Evolutionary conservation across 2,113 vertebrate species (phyloP), one percentile per base, ranked within the genome.

Genomic region (Phyllostomus hastatus): DNA sequence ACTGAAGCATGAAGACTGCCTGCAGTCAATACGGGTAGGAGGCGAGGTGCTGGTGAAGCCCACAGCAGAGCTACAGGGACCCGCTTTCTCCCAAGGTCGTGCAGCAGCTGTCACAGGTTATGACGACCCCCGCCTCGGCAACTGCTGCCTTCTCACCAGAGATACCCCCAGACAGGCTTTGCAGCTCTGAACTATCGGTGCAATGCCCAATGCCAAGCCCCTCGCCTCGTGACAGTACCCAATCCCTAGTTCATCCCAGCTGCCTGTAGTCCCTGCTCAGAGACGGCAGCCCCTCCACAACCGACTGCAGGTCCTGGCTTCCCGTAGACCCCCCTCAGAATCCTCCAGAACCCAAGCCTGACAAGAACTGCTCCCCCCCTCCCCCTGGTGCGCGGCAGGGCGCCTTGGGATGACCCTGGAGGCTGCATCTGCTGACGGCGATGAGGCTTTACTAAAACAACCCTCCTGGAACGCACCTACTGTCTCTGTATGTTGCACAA

Each of bases 331-430:
- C 33, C 38, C 24, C 41, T 73, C 52, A 22, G 33, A 83, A 17
- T 9, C 64, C 9, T 38, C 35, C 5, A n/a, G 79, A 19, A 66
- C 69, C 33, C 35, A 54, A 35, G 38, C 15, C 20, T 3, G 46
- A 66, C 54, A 35, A 2, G 64, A 48, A 26, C 24, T 0, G 20
- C 35, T 41, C 41, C 46, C 19, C 15, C 19, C 54, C 19, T 78
- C 69, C 22, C 1, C 14, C 4, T 35, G 0, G 1, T 2, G 15
- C 15, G 4, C 5, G 61, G 28, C 4, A 6, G n/a, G 70, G 28
- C 8, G 2, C 19, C 61, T 46, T n/a, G 33, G 7, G 7, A 26
- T 20, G 12, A n/a, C 28, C 19, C 75, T 19, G 66, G 28, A 28
- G 43, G 20, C 10, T 15, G 3, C 10, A 24, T 9, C 46, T 54